Evolutionary conservation across 2,113 vertebrate genomes (phyloP), one percentile per base, ranked within the genome.

Genomic region (Hippocampus guttulatus): DNA sequence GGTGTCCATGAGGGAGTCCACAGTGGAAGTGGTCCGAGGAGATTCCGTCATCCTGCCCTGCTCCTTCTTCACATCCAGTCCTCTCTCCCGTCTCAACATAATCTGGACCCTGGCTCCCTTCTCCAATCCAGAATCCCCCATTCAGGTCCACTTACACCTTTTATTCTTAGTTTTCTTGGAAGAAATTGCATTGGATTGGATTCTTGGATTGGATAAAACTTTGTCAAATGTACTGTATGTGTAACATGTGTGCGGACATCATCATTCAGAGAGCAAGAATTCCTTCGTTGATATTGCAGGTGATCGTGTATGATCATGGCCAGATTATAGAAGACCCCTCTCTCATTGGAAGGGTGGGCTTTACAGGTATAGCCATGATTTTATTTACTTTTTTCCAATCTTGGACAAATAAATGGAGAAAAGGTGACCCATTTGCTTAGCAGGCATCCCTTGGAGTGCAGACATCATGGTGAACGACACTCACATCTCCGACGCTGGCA

Each of bases 401-500:
- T 23, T 21, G 0, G 51, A 52, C 14, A 52, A 52, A 40, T 2
- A 41, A 65, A 21, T 23, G 25, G 8, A 33, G n/a, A 43, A 14
- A 23, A 23, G 9, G 21, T 45, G 14, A 33, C 5, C 47, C 5
- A 20, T 41, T 18, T 41, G 33, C 6, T 21, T 33, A 20, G 66
- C 77, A 90, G 88, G 84, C 21, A 79, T 84, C 65, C 94, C 84
- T 20, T 86, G 83, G 85, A 93, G 88, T 5, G 94, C 93, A 23
- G 92, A 93, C 64, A 85, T 95, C n/a, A 6, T 92, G 54, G 83
- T 95, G 57, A 94, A 94, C n/a, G 75, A 88, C 73, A 93, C 92
- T 0, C 90, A 80, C 0, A 68, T 86, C 2, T 91, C 93, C 0
- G 94, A 94, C 11, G 89, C 92, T 0, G 93, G 94, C 0, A 68